Evolutionary conservation across 2,888 invertebrate species (phyloP).

Genomic region (Andrena haemorrhoa): DNA sequence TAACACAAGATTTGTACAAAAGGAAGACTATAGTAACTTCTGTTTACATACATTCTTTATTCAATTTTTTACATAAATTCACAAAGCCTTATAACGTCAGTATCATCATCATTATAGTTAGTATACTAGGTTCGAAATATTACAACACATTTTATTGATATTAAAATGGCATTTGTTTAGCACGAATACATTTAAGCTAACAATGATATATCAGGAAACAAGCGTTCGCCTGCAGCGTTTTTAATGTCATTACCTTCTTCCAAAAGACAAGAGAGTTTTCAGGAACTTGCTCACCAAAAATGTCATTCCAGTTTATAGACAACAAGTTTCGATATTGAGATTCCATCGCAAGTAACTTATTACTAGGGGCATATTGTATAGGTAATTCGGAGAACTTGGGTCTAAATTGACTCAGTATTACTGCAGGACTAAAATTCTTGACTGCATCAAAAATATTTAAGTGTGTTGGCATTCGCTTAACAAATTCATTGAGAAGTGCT

Average conservation of each 20-base stretch:
- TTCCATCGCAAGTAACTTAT: neutral
- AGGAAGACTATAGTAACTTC: too few relatives aligned
- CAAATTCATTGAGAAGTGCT: neutral
- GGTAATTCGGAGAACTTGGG: neutral
- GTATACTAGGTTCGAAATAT: neutral
- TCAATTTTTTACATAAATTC: too few relatives aligned
- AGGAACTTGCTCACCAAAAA: neutral
- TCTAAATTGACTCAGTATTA: conserved; percentile 1
- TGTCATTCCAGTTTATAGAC: neutral
- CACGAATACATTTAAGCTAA: neutral
- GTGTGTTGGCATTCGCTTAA: conserved; percentile 4
- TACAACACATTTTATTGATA: neutral
- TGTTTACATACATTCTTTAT: too few relatives aligned
- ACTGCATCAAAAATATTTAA: neutral
- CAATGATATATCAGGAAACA: neutral
- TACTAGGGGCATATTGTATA: neutral
- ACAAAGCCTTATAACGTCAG: too few relatives aligned
- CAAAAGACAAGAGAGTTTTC: neutral
- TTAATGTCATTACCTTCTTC: neutral
- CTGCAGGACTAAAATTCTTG: neutral
- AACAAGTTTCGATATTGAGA: neutral
- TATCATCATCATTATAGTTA: too few relatives aligned
- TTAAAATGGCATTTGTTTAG: neutral
- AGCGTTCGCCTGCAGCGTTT: neutral
- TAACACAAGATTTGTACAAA: too few relatives aligned